These are phyloP conservation scores for Holothuria scabra DNA, from an alignment of 53 echinoderm and acorn worm species.

Conservation along the genomic window DNA sequence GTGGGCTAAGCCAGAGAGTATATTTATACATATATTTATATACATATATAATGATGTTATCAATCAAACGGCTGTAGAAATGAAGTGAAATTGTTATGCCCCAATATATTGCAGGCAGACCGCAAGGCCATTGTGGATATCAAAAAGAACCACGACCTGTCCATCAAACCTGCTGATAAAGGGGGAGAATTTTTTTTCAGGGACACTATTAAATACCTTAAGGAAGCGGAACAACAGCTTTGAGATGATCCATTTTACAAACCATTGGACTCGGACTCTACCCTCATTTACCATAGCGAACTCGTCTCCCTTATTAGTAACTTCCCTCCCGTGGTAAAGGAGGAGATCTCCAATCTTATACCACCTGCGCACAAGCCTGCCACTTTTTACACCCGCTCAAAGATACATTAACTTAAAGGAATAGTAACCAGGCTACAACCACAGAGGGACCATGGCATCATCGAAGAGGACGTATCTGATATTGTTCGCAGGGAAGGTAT, in stretches of 20 bases:
- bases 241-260: slow-evolving; percentile 11
- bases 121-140: neutral
- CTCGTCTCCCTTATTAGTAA: neutral
- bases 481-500: neutral
- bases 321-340: neutral
- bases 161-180: slow-evolving; percentile 1
- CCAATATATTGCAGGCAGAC: neutral
- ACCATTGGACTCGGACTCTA: neutral
- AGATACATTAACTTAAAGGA: neutral
- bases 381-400: neutral
- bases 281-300: neutral
- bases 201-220: neutral
- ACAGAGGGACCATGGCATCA: neutral
- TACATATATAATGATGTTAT: too few species aligned
- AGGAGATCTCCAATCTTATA: neutral
- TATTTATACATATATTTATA: too few species aligned
- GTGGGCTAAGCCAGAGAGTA: too few species aligned
- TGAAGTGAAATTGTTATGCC: too few species aligned
- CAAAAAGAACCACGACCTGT: neutral
- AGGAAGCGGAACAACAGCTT: slow-evolving; percentile 1
- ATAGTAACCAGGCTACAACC: neutral
- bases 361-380: neutral
- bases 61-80: too few species aligned
- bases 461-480: neutral
- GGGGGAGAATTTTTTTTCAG: neutral